Base-by-base conservation (phyloP, 2,888 invertebrate species). In the Dasypolia templi region DNA sequence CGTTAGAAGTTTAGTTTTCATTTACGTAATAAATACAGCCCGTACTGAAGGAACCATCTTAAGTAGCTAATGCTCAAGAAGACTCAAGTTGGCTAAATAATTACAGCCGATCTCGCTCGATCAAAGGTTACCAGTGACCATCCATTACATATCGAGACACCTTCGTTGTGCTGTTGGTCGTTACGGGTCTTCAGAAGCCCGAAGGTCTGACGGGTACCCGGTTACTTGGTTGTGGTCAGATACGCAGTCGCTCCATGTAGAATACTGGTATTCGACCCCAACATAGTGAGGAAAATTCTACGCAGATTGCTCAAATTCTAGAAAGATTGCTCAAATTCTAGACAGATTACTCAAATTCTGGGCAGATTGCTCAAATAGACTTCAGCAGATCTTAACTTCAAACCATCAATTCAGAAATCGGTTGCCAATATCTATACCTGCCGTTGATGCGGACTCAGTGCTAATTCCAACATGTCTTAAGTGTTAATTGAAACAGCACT, bases 391-490 rank as follows among this genome's bases (percentile, higher is more conserved):
- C 29, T 29, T 32, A 9, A 7, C 14, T 35, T 59, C 14, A 59
- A 35, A 35, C 35, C 35, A 35, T 35, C 22, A n/a, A 32, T 35
- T 35, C n/a, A 14, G 35, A 35, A 35, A 39, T 19, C 19, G 12
- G 26, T 3, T 29, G 19, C 29, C 22, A 62, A 19, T 26, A 62
- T 3, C n/a, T n/a, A 17, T 46, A 56, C 32, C 9, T 35, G 32
- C 44, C 32, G n/a, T 39, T 29, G 39, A 17, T 7, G n/a, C 5
- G n/a, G 14, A 44, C 17, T 44, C 22, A 17, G 66, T 66, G 75
- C n/a, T 74, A 75, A 75, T 75, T 44, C 14, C 65, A 51, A 65
- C 44, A 72, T 64, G 35, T 59, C n/a, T n/a, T n/a, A 29, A 26
- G 63, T 56, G 73, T 58, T 66, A 65, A 72, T 73, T 73, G 42